Evolutionary conservation across 2,797 vertebrate genomes (phyloP), one percentile per base, ranked within the genome.

Genomic region (Melanotaenia nigrans): DNA sequence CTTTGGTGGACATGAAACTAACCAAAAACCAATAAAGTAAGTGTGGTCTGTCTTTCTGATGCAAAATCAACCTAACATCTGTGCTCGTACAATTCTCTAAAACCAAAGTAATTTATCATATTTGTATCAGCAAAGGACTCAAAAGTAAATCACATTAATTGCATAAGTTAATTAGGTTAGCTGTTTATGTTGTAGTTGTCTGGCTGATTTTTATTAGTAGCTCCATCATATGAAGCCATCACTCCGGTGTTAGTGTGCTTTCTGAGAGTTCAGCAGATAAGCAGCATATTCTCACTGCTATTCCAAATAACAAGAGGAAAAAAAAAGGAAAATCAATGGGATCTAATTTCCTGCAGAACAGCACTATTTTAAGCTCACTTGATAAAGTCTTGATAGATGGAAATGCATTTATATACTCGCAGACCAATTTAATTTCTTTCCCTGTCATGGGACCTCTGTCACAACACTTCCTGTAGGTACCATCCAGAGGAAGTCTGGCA

Each of bases 401-500:
- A 86, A 89, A 89, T 57, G 57, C 64, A 77, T 80, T 79, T 72
- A 73, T 83, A 84, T 70, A 82, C 77, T 77, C 59, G 74, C 65
- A 80, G 74, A 75, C 71, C 82, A 72, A 69, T 83, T 79, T 75
- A 65, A 82, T 87, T 81, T 75, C 40, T 85, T 81, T 87, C 70
- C 82, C 73, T 59, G 79, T 88, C 85, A 81, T 75, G 83, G 83
- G 87, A 87, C 77, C 79, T 78, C 76, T 77, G 85, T 86, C 77
- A 75, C 73, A 80, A 65, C 73, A 85, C 87, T 91, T 94, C 92
- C 93, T 92, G 91, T 84, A 91, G 89, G 90, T 92, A 84, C 79
- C 88, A 91, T 90, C 80, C 85, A 88, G 61, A 90, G 93, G 92
- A 93, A 93, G 90, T 92, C 86, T 89, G 91, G 87, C 87, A 87